Percentiles rank a stretch among this genome's conserved stretches.
phyloP scores from a whole-genome alignment of 2,888 invertebrate species.

The Parelbella ahira region DNA sequence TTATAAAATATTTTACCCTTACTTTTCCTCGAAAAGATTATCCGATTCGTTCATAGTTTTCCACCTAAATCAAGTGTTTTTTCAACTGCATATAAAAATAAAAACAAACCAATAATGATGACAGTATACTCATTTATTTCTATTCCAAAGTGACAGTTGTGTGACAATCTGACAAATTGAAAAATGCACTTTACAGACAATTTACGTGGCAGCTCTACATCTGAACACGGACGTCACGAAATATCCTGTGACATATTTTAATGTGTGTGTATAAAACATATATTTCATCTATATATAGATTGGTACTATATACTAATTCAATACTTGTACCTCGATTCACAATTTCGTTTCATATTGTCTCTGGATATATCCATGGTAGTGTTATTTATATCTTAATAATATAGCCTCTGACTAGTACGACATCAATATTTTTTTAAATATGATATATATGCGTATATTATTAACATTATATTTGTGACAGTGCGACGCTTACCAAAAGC shows the following conservation, averaged over 20 bases:
- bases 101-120: slow-evolving; percentile 70
- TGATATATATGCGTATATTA: slow-evolving; percentile 23
- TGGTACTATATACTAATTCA: slow-evolving; percentile 24
- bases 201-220: slow-evolving; percentile 19
- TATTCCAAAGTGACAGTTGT: slow-evolving; percentile 50
- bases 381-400: slow-evolving; percentile 19
- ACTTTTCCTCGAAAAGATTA: slow-evolving; percentile 29
- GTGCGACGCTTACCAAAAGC: slow-evolving; percentile 36
- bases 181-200: slow-evolving; percentile 20
- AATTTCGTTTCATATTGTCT: slow-evolving; percentile 30
- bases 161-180: slow-evolving; percentile 37
- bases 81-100: slow-evolving; percentile 42
- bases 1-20: slow-evolving; percentile 35
- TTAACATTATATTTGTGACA: slow-evolving; percentile 27
- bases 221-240: slow-evolving; percentile 21
- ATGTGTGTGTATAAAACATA: slow-evolving; percentile 23
- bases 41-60: slow-evolving; percentile 30
- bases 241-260: slow-evolving; percentile 13
- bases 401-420: slow-evolving; percentile 31
- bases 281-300: slow-evolving; percentile 27
- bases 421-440: slow-evolving; percentile 27
- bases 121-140: slow-evolving; percentile 74
- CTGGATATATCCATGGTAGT: slow-evolving; percentile 30
- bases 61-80: slow-evolving; percentile 31
- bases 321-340: slow-evolving; percentile 25